Evolutionary conservation across 2,888 invertebrate genomes (phyloP), one percentile per base, ranked within the genome.

Genomic region (Spodoptera littoralis): DNA sequence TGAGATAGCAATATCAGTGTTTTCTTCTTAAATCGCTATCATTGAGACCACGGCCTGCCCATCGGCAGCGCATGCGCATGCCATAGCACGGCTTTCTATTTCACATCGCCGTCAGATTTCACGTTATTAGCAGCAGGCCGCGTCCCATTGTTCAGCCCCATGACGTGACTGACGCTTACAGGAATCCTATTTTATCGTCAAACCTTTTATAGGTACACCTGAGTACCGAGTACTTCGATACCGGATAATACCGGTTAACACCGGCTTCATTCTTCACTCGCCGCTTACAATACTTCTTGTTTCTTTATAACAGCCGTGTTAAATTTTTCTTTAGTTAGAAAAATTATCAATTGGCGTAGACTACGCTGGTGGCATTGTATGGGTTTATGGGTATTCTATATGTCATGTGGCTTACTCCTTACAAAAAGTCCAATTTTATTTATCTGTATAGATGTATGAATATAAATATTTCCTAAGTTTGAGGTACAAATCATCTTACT

Each of bases 101-200:
- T 66, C 80, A 65, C 77, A 79, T 70, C 54, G 60, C 64, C 47
- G 58, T 75, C 69, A 65, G 61, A 76, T 67, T 71, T 76, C 63
- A 67, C 73, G 71, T 71, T 65, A 77, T 77, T 68, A 75, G 57
- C 54, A 58, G 59, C 54, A 58, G 59, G 53, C 53, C 64, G 49
- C 75, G 54, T 63, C 54, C 70, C 67, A 80, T 80, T 77, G 73
- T 73, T 74, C 61, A 47, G 47, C 30, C 46, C 60, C 70, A 53
- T 74, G 69, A 55, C 45, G 54, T 45, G 61, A 42, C 56, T 65
- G 47, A 45, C 52, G 30, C 45, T 45, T 43, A 49, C 24, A 62
- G 30, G 47, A 53, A 47, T 62, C 45, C 67, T 56, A 66, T 57
- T 66, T 74, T 64, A 73, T 53, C 58, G 70, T 60, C 58, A 53